Evolutionary conservation across 2,797 vertebrate species (phyloP), one percentile per base, ranked within the genome.

Genomic region (Pelodytes ibericus): DNA sequence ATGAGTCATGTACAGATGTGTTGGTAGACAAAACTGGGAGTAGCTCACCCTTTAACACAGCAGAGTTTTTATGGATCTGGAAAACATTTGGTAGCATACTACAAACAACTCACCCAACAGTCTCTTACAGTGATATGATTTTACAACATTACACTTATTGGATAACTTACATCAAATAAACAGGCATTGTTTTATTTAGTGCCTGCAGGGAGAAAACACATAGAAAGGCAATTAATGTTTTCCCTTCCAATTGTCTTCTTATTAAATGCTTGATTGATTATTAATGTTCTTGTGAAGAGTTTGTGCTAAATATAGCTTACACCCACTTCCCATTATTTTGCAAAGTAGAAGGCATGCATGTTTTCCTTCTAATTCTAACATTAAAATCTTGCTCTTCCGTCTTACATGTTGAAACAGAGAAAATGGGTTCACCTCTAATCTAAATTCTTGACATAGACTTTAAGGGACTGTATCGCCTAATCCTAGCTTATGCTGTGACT

Each of bases 251-350:
- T 39, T 31, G 18, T 31, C 8, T 58, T 36, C 69, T 27, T 39
- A 65, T 74, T 59, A 71, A 63, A 39, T 53, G 62, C 39, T 26
- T 75, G 63, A 74, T 61, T 72, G 41, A 49, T 59, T 56, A 56
- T 57, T 56, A 75, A 33, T 15, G 18, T 24, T 31, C 2, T 15
- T 39, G 30, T 9, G 15, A 61, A 71, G 58, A 76, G 15, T 31
- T 60, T 33, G 58, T 30, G 58, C 31, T 53, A 53, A 53, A 22
- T 22, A 53, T 53, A 53, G 20, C 6, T 7, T 20, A 53, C 49
- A 24, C 49, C 49, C 49, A 53, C 49, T 22, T 44, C 41, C 15
- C 41, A 13, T 16, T 44, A 13, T 15, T 44, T 8, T 25, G n/a
- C 3, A 22, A 22, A 13, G 20, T 22, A 53, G n/a, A 53, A 53